A percentile compares a stretch with the other conserved stretches of the same genome.
Conservation (phyloP, 1,140 invertebrate genomes). For the Drosophila ambigua region DNA sequence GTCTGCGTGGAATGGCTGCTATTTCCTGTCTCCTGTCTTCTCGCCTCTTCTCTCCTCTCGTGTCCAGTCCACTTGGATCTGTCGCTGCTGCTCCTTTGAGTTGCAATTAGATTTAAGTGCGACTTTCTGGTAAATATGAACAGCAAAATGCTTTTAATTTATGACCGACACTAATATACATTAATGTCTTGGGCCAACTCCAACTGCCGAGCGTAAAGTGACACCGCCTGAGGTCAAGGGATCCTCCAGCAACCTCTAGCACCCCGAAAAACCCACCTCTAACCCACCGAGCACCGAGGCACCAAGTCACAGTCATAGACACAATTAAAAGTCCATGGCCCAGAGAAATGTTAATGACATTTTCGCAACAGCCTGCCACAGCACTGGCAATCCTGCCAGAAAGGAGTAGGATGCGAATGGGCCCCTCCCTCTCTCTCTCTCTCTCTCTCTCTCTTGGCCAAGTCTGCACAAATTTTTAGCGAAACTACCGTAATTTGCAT, state of each 20-base stretch:
- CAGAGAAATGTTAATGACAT: constrained; percentile 81
- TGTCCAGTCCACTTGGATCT: not conserved
- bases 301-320: constrained; percentile 47
- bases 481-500: constrained; percentile 82
- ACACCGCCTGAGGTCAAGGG: constrained; percentile 50
- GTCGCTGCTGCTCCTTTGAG: constrained; percentile 32
- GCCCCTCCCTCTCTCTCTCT: not conserved
- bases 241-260: not conserved
- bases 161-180: constrained; percentile 79
- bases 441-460: constrained; percentile 21
- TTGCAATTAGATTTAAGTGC: constrained; percentile 79
- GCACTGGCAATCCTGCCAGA: constrained; percentile 26
- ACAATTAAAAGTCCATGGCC: constrained; percentile 82
- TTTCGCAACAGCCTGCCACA: constrained; percentile 51
- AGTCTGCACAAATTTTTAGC: constrained; percentile 71
- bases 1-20: too few relatives aligned
- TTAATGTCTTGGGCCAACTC: constrained; percentile 76
- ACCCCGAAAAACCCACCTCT: too few relatives aligned
- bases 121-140: constrained; percentile 70
- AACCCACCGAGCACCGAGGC: constrained; percentile 7
- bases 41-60: constrained; percentile 9
- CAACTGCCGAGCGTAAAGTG: constrained; percentile 21
- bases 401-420: constrained; percentile 15
- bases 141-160: constrained; percentile 81
- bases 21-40: too few relatives aligned